Conservation (phyloP, 1,140 invertebrate species). For the Aphelinus atriplicis region DNA sequence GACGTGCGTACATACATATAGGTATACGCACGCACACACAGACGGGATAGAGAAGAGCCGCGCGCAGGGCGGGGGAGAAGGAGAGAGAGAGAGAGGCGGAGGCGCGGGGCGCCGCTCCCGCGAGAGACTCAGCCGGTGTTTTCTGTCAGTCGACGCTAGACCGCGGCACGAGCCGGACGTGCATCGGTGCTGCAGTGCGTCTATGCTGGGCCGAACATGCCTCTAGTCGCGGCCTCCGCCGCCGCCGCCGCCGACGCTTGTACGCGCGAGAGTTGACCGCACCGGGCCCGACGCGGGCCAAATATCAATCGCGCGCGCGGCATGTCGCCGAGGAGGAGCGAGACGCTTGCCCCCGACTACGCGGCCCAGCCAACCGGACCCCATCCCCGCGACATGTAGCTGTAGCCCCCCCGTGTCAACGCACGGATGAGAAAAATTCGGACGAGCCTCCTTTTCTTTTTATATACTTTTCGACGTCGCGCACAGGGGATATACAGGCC, state of each 20-base stretch:
- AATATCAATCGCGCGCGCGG: too few species aligned
- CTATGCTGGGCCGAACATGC: too few species aligned
- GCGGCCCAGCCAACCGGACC: too few species aligned
- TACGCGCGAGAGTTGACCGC: too few species aligned
- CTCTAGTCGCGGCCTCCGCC: neutral
- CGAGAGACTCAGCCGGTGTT: conserved; percentile 50
- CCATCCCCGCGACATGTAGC: too few species aligned
- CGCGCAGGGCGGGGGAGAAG: neutral
- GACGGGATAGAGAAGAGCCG: neutral
- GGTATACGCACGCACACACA: neutral
- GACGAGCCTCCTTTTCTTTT: too few species aligned
- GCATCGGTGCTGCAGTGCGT: conserved; percentile 6
- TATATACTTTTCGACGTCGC: neutral
- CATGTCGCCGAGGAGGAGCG: too few species aligned
- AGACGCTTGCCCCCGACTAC: too few species aligned
- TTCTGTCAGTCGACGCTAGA: conserved; percentile 58
- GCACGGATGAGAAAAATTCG: too few species aligned
- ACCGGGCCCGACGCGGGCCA: too few species aligned
- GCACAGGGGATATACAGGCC: too few species aligned
- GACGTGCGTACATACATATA: neutral
- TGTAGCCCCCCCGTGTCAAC: too few species aligned
- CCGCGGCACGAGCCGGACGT: conserved; percentile 54
- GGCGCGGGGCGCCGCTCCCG: conserved; percentile 19
- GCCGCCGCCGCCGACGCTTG: conserved; percentile 11
- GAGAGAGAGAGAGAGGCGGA: conserved; percentile 15